These are phyloP conservation scores for Torymus aiolomorphi DNA, from an alignment of 2,888 invertebrate species.

Conservation along the genomic window DNA sequence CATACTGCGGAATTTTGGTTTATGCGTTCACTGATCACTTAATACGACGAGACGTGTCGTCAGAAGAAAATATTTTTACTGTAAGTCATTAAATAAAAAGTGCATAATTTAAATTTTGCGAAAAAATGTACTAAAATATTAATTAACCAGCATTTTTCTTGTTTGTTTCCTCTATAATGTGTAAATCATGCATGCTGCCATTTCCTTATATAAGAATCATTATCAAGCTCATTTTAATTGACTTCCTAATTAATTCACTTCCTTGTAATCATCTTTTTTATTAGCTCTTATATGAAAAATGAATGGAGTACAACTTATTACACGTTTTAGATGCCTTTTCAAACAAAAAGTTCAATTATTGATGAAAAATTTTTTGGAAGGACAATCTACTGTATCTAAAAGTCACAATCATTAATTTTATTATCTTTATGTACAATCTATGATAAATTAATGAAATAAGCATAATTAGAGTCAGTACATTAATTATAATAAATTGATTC, in stretches of 20 bases:
- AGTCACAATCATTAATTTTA: constrained; percentile 20
- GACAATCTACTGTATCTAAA: not conserved
- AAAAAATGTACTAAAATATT: too few species aligned
- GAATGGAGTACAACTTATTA: constrained; percentile 14
- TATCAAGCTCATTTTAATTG: constrained; percentile 31
- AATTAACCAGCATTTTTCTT: too few species aligned
- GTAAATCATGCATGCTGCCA: constrained; percentile 8
- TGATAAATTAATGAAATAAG: constrained; percentile 2
- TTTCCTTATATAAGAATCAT: constrained; percentile 32
- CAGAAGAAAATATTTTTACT: too few species aligned
- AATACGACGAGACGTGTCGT: too few species aligned
- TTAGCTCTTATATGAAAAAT: constrained; percentile 31
- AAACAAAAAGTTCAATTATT: not conserved
- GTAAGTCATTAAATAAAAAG: too few species aligned
- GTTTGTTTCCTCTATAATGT: not conserved
- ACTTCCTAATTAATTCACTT: constrained; percentile 37
- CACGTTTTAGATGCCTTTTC: not conserved
- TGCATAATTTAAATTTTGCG: too few species aligned
- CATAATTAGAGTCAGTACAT: too few species aligned
- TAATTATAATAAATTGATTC: too few species aligned
- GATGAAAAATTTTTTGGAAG: constrained; percentile 18
- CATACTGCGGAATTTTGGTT: too few species aligned
- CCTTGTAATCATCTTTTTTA: constrained; percentile 35
- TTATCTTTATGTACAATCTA: not conserved
- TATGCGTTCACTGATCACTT: too few species aligned